Conservation (phyloP, 2,797 vertebrate genomes). For the Smutsia gigantea region DNA sequence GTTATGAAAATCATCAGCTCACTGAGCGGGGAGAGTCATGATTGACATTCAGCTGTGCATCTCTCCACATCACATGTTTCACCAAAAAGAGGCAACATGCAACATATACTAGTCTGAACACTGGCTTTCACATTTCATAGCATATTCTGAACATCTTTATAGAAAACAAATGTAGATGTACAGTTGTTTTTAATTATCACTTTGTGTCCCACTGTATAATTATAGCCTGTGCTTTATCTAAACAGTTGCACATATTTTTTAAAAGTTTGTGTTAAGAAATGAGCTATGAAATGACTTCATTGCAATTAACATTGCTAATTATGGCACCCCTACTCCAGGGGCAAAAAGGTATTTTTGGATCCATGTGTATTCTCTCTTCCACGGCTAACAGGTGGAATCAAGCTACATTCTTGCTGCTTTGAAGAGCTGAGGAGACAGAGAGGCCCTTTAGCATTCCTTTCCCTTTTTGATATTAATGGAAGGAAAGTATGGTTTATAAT, state of each 20-base stretch:
- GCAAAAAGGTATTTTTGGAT: not conserved
- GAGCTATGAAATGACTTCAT: not conserved
- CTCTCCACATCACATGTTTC: not conserved
- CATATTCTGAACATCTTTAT: not conserved
- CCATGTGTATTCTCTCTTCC: not conserved
- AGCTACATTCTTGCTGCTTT: constrained; percentile 29
- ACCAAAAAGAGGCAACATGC: not conserved
- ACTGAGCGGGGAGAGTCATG: not conserved
- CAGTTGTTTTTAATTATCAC: not conserved
- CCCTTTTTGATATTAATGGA: constrained; percentile 1
- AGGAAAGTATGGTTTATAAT: constrained; percentile 50
- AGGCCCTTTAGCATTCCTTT: constrained; percentile 8
- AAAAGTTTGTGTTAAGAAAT: not conserved
- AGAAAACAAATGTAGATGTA: not conserved
- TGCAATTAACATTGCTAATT: not conserved
- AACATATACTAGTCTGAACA: not conserved
- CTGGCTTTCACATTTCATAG: not conserved
- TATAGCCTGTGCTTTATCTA: not conserved
- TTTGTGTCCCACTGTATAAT: not conserved
- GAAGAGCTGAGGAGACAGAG: constrained; percentile 48
- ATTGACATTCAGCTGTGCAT: not conserved
- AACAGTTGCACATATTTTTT: not conserved
- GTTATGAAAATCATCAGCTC: not conserved
- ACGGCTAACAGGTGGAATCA: not conserved
- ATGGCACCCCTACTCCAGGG: not conserved